Base-by-base conservation (phyloP, 2,113 vertebrate species). In the Sturnira hondurensis region DNA sequence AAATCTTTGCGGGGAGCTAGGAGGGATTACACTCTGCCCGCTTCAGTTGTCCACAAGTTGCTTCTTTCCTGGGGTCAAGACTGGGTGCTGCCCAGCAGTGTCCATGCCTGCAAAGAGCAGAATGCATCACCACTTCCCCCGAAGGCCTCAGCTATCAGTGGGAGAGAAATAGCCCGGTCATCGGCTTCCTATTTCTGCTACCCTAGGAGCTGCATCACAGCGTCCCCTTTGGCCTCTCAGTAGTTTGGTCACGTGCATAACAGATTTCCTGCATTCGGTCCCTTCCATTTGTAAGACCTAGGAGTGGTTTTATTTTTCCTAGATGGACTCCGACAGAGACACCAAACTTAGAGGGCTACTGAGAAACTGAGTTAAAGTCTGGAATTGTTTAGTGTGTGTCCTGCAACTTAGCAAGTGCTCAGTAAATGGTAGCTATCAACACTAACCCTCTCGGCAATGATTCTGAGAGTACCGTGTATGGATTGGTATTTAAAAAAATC, bases 391-490 rank as follows among this genome's bases (percentile, higher is more conserved):
- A 54, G n/a, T 61, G 43, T 50, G n/a, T 63, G 22, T 41, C 54
- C 67, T 50, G 28, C 71, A 95, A 82, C 50, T 91, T 41, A 85
- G 33, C 83, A 50, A 63, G 28, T 82, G 5, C 52, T 92, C 56
- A 52, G 0, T 50, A 89, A 80, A n/a, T 67, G 68, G 54, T 52
- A 70, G 65, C 65, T 76, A 41, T 92, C 85, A 92, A 52, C 22
- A 63, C 0, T 65, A n/a, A 84, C 92, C 67, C 94, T 94, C 73
- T 86, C 50, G 84, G 82, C 65, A 84, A 12, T 87, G 78, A 91
- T 85, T 83, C 28, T 70, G 76, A 95, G 76, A 80, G 58, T 26
- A 61, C 26, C 71, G 41, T 54, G 31, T 58, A 61, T 56, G 22
- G 41, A 78, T 89, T 54, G 28, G 19, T 81, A 65, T 86, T 82